These are phyloP conservation scores for Dicrurus megarhynchus DNA, from an alignment of 2,113 vertebrate species.

Conservation along the genomic window DNA sequence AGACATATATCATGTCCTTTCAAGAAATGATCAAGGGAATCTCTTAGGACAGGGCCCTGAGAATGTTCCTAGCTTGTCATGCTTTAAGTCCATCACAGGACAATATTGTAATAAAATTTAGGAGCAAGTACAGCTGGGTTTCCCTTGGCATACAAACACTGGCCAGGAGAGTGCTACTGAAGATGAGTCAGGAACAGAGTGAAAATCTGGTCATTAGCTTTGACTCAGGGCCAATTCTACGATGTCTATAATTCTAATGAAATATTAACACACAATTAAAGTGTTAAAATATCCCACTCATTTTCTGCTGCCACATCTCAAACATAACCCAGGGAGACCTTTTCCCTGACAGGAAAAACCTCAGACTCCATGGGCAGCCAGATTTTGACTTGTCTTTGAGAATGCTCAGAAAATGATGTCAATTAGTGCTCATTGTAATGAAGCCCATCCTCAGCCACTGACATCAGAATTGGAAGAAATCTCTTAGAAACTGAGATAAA, in stretches of 20 bases:
- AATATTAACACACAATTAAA: neutral
- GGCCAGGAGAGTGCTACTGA: neutral
- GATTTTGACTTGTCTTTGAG: neutral
- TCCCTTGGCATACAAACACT: neutral
- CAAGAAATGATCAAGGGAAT: neutral
- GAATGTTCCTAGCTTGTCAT: neutral
- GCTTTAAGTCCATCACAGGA: neutral
- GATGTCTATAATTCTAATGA: neutral
- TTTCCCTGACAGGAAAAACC: neutral
- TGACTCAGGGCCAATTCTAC: neutral
- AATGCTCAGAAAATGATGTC: neutral
- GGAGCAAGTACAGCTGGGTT: neutral
- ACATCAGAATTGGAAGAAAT: neutral
- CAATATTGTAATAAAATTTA: neutral
- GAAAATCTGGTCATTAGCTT: neutral
- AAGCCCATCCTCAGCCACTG: neutral
- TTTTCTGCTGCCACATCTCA: neutral
- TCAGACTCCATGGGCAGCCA: neutral
- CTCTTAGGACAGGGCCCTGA: neutral
- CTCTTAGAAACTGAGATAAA: neutral
- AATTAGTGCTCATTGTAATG: neutral
- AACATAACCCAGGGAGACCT: accelerated
- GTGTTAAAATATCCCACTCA: neutral
- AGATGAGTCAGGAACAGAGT: neutral
- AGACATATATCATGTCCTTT: neutral